A percentile compares a stretch with the other conserved stretches of the same genome.
phyloP scores from a whole-genome alignment of 2,113 vertebrate genomes.

The Dipodomys stephensi region DNA sequence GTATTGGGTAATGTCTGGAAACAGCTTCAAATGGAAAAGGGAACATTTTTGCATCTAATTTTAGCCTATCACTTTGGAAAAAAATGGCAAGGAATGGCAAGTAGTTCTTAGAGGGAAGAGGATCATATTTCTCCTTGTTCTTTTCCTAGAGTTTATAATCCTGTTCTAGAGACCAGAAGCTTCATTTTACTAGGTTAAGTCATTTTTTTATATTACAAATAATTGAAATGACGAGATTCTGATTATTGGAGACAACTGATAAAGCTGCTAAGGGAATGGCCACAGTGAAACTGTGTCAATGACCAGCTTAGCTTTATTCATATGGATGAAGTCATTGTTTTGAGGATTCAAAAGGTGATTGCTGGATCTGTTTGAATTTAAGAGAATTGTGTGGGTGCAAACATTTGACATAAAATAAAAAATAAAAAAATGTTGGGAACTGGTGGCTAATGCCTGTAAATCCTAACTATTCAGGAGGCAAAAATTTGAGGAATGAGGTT shows the following conservation, averaged over 20 bases:
- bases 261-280: neutral
- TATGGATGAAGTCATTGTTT: neutral
- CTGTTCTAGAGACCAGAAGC: too few species aligned
- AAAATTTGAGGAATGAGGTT: too few species aligned
- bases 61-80: neutral
- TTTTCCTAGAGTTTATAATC: neutral
- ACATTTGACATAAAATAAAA: conserved; percentile 65
- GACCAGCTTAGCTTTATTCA: conserved; percentile 14
- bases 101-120: neutral
- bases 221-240: neutral
- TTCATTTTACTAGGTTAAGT: neutral
- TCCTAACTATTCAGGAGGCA: too few species aligned
- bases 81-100: neutral
- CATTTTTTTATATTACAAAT: neutral
- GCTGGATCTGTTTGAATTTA: conserved; percentile 47
- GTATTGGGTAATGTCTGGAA: neutral
- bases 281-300: neutral
- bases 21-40: neutral
- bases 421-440: neutral
- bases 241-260: neutral
- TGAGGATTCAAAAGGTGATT: conserved; percentile 32
- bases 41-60: neutral
- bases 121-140: neutral
- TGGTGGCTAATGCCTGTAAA: too few species aligned
- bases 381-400: conserved; percentile 41